Conservation (phyloP, 2,797 vertebrate genomes). For the Sebastes steindachneri region DNA sequence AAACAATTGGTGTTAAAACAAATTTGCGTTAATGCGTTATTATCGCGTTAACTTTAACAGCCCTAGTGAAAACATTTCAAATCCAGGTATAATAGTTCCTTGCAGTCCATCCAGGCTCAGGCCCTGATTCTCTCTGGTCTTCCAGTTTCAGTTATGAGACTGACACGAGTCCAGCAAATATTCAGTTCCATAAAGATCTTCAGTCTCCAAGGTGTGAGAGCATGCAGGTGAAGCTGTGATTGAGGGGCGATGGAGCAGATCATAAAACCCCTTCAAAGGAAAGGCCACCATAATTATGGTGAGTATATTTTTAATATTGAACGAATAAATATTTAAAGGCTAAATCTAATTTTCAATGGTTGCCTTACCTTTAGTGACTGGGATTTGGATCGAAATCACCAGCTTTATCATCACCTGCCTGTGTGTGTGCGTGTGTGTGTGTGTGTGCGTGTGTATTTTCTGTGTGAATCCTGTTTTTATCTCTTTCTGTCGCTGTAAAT, state of each 20-base stretch:
- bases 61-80: not conserved
- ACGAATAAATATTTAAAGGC: slow-evolving; percentile 23
- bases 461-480: not conserved
- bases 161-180: not conserved
- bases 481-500: not conserved
- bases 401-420: not conserved
- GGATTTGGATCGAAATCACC: slow-evolving; percentile 13
- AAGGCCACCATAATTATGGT: slow-evolving; percentile 11
- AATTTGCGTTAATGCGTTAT: too few species aligned
- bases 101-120: not conserved
- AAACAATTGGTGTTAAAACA: too few species aligned
- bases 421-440: not conserved
- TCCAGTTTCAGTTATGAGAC: not conserved
- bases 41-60: too few species aligned
- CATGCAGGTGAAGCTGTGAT: not conserved
- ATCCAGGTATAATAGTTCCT: not conserved
- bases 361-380: slow-evolving; percentile 10
- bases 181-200: not conserved
- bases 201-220: not conserved
- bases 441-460: not conserved
- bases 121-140: not conserved
- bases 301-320: not conserved
- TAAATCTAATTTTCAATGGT: slow-evolving; percentile 23
- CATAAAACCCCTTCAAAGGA: not conserved
- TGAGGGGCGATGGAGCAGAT: not conserved